phyloP scores from a whole-genome alignment of 1,140 invertebrate genomes.

The Papilio polytes region DNA sequence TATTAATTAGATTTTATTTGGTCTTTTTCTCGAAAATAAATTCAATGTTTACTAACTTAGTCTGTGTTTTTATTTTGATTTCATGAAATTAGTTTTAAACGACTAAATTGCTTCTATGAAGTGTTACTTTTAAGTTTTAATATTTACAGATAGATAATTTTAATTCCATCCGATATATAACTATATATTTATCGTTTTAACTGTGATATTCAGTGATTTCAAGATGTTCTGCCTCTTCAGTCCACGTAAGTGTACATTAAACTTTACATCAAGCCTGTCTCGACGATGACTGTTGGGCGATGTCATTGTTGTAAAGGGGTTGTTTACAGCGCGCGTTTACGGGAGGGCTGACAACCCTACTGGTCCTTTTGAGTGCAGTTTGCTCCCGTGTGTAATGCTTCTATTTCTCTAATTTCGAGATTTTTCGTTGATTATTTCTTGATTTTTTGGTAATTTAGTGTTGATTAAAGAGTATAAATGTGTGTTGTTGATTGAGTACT shows the following conservation, averaged over 20 bases:
- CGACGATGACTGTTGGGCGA: constrained; percentile 15
- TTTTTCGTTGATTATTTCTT: not conserved
- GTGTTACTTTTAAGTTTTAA: not conserved
- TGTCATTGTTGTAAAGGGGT: constrained; percentile 32
- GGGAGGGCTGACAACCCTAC: constrained; percentile 9
- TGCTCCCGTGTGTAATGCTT: constrained; percentile 6
- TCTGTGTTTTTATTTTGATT: not conserved
- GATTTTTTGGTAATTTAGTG: not conserved
- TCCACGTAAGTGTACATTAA: constrained; percentile 32
- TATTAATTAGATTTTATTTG: not conserved
- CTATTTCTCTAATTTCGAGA: constrained; percentile 23
- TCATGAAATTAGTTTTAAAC: not conserved
- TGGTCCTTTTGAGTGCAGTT: constrained; percentile 28
- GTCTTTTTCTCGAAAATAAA: not conserved
- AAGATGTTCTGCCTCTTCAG: constrained; percentile 40
- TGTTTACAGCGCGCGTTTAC: constrained; percentile 33
- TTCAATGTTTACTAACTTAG: not conserved
- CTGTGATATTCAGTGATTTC: constrained; percentile 15
- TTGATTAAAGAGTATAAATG: too few species aligned
- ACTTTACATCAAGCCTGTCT: not conserved
- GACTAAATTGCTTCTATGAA: not conserved
- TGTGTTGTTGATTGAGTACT: too few species aligned
- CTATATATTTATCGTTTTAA: not conserved
- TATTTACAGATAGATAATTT: constrained; percentile 4
- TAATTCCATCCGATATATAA: constrained; percentile 26